A percentile compares a stretch with the other conserved stretches of the same genome.
Evolutionary conservation across 2,888 invertebrate genomes (phyloP).

Genomic region (Ctenicera cuprea): DNA sequence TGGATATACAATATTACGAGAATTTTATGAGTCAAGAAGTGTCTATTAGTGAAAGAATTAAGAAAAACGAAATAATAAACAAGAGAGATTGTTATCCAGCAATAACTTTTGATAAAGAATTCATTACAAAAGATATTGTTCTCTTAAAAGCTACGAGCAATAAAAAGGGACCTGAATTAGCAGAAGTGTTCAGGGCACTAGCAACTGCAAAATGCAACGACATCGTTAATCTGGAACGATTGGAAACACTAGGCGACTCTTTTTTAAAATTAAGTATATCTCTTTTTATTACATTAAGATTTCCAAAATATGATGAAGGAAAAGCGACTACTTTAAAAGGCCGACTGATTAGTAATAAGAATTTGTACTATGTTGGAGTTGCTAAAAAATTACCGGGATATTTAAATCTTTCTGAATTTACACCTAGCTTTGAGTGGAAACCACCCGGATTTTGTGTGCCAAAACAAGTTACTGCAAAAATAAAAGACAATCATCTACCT

Average conservation of each 20-base stretch:
- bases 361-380: constrained; percentile 85
- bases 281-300: constrained; percentile 82
- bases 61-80: constrained; percentile 53
- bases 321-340: constrained; percentile 84
- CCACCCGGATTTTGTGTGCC: constrained; percentile 86
- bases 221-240: constrained; percentile 85
- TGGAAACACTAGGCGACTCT: constrained; percentile 93
- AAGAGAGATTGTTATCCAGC: constrained; percentile 55
- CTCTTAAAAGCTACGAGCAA: constrained; percentile 49
- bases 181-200: constrained; percentile 77
- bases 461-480: constrained; percentile 71
- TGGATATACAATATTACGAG: constrained; percentile 83
- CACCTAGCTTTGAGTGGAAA: constrained; percentile 81
- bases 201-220: constrained; percentile 85
- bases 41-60: constrained; percentile 42
- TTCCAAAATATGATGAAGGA: constrained; percentile 84
- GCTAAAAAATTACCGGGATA: constrained; percentile 76
- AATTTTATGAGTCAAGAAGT: constrained; percentile 74
- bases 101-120: constrained; percentile 64
- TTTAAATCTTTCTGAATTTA: constrained; percentile 80
- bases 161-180: constrained; percentile 72
- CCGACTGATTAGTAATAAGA: constrained; percentile 86
- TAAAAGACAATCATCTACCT: constrained; percentile 71
- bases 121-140: constrained; percentile 54
- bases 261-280: constrained; percentile 88